Percentiles rank a stretch among this genome's conserved stretches.
Evolutionary conservation across 2,888 invertebrate species (phyloP).

Genomic region (Meteorus cinctellus): DNA sequence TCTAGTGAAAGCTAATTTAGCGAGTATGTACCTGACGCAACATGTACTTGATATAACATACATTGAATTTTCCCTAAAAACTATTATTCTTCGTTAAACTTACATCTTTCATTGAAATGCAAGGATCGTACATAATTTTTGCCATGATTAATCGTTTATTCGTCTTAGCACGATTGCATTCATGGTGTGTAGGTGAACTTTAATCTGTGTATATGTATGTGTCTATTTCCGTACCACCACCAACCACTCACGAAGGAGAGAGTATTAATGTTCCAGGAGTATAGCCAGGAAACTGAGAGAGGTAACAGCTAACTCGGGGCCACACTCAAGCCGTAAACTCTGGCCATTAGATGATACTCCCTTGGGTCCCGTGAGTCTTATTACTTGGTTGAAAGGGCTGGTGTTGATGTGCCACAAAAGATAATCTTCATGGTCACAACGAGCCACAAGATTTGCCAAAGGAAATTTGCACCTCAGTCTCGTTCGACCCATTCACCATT

Average conservation of each 20-base stretch:
- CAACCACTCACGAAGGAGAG: conserved; percentile 45
- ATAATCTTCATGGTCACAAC: conserved; percentile 45
- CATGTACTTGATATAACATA: neutral
- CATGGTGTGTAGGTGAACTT: neutral
- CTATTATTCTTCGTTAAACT: neutral
- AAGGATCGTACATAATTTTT: neutral
- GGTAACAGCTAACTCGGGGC: conserved; percentile 55
- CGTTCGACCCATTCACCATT: conserved; percentile 4
- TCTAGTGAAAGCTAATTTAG: no score
- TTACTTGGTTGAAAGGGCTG: conserved; percentile 50
- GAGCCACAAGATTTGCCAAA: conserved; percentile 6
- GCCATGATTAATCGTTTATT: conserved; percentile 1
- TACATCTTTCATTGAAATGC: neutral
- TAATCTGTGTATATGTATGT: neutral
- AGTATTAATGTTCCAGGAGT: conserved; percentile 50
- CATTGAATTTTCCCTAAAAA: neutral
- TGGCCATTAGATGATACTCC: conserved; percentile 53
- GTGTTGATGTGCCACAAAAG: conserved; percentile 51
- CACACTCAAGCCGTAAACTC: conserved; percentile 55
- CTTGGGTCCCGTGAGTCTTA: conserved; percentile 52
- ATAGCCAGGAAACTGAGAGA: conserved; percentile 38
- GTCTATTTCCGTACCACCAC: neutral
- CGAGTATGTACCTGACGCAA: no score
- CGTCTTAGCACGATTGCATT: neutral
- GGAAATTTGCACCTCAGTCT: conserved; percentile 9